Evolutionary conservation across 2,888 invertebrate species (phyloP).

Genomic region (Leucoma salicis): DNA sequence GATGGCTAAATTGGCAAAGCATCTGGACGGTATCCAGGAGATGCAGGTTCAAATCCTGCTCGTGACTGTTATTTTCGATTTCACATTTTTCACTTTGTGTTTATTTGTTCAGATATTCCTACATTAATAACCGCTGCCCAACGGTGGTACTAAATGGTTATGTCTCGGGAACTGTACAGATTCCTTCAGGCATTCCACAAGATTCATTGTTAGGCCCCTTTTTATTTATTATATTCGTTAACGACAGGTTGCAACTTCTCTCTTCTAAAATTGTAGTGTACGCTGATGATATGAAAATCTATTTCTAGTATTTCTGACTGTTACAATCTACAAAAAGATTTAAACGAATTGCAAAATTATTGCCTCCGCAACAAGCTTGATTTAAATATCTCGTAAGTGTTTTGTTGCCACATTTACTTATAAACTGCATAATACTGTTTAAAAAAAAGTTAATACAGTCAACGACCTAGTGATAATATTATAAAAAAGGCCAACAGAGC

Average conservation of each 20-base stretch:
- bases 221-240: constrained; percentile 3
- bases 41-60: too few relatives aligned
- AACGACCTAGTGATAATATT: background rate
- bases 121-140: background rate
- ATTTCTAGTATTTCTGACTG: too few relatives aligned
- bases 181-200: background rate
- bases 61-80: too few relatives aligned
- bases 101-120: constrained; percentile 1
- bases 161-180: background rate
- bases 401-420: constrained; percentile 8
- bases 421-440: background rate
- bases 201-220: background rate
- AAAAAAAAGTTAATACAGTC: background rate
- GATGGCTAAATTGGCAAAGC: too few relatives aligned
- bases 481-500: background rate
- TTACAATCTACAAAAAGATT: background rate
- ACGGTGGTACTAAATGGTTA: background rate
- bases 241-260: background rate
- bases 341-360: background rate
- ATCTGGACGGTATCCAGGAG: too few relatives aligned
- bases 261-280: background rate
- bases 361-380: background rate
- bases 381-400: constrained; percentile 14
- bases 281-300: constrained; percentile 5
- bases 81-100: too few relatives aligned